Conservation (phyloP, 2,888 invertebrate genomes). For the Parochlus steinenii region DNA sequence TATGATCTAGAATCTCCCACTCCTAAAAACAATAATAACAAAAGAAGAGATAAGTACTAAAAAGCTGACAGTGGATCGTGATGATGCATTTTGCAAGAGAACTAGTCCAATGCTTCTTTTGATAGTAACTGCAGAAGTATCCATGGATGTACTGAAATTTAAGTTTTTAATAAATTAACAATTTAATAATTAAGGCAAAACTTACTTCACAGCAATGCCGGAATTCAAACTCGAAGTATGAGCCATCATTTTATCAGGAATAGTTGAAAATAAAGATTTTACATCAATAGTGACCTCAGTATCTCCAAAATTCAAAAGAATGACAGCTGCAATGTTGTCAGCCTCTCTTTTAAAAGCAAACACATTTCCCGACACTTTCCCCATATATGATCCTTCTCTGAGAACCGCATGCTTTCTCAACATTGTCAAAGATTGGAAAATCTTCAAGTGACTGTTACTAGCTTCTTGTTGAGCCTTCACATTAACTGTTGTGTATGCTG, state of each 20-base stretch:
- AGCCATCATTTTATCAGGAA: neutral
- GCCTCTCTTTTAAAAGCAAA: slow-evolving; percentile 16
- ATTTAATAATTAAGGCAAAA: too few relatives aligned
- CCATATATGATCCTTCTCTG: slow-evolving; percentile 27
- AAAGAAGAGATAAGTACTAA: too few relatives aligned
- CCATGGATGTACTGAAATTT: too few relatives aligned
- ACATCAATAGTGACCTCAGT: slow-evolving; percentile 28
- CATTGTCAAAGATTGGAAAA: slow-evolving; percentile 36
- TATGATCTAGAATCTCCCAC: too few relatives aligned
- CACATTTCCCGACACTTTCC: slow-evolving; percentile 19
- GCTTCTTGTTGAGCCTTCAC: slow-evolving; percentile 35
- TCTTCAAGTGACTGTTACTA: slow-evolving; percentile 35
- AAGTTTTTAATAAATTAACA: too few relatives aligned
- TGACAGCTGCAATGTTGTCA: slow-evolving; percentile 17
- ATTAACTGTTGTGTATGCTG: slow-evolving; percentile 41
- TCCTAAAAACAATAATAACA: too few relatives aligned
- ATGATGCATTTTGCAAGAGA: too few relatives aligned
- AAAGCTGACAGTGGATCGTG: too few relatives aligned
- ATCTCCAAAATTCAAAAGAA: slow-evolving; percentile 32
- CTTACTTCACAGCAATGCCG: neutral
- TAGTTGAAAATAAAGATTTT: slow-evolving; percentile 11
- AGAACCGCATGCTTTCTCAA: slow-evolving; percentile 33
- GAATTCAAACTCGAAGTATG: neutral
- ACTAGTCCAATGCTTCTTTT: too few relatives aligned
- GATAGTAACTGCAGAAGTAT: too few relatives aligned